Evolutionary conservation across 2,888 invertebrate genomes (phyloP).

Genomic region (Eudasyphora cyanicolor): DNA sequence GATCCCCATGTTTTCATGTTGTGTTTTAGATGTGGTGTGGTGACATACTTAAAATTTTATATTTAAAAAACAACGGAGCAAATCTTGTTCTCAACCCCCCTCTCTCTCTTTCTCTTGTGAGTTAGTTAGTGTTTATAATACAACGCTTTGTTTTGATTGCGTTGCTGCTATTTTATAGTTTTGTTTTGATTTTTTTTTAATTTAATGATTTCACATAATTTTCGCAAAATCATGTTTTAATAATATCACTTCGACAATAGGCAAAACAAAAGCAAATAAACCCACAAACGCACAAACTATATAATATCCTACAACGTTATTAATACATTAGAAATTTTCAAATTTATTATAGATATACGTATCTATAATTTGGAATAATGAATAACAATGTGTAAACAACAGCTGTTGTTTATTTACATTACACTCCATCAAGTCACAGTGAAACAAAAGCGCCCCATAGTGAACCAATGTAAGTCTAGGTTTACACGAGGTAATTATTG

Average conservation of each 20-base stretch:
- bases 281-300: neutral
- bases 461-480: no score
- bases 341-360: no score
- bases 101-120: neutral
- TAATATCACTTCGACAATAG: neutral
- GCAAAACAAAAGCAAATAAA: neutral
- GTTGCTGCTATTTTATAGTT: neutral
- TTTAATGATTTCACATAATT: conserved; percentile 34
- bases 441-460: no score
- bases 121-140: conserved; percentile 22
- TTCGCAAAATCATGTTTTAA: neutral
- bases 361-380: no score
- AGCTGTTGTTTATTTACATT: no score
- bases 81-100: no score
- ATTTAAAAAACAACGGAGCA: neutral
- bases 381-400: no score
- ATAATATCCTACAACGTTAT: no score
- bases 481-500: no score
- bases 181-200: conserved; percentile 11
- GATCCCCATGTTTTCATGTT: neutral
- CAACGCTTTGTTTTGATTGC: conserved; percentile 5
- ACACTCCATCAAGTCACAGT: no score
- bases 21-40: neutral
- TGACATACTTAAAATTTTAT: neutral
- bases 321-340: no score